Percentiles rank a stretch among this genome's conserved stretches.
Conservation (phyloP, 2,888 invertebrate genomes). For the Netelia virgata region DNA sequence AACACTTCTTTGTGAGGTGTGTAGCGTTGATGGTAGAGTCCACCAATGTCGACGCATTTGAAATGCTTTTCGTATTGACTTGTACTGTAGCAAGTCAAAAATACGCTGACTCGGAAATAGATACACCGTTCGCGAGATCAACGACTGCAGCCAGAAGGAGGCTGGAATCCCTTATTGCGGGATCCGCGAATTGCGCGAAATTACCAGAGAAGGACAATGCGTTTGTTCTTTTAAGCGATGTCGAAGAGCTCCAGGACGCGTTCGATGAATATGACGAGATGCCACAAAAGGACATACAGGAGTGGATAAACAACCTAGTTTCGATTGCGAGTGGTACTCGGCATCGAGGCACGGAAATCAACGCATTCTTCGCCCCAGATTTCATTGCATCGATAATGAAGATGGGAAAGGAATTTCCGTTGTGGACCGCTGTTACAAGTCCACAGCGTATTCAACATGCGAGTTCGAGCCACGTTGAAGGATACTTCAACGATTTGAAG, state of each 20-base stretch:
- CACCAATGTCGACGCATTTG: conserved; percentile 9
- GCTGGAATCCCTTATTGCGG: conserved; percentile 10
- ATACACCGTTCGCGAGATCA: background rate
- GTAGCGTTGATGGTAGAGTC: conserved; percentile 33
- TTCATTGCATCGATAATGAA: background rate
- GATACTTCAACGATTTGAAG: conserved; percentile 36
- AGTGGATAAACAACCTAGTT: background rate
- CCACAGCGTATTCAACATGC: background rate
- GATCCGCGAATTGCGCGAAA: background rate
- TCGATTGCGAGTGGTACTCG: background rate
- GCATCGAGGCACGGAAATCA: background rate
- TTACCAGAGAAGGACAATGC: background rate
- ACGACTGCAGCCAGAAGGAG: background rate
- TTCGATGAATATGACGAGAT: background rate
- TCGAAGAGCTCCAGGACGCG: background rate
- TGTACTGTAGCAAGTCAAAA: conserved; percentile 24
- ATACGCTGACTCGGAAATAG: background rate
- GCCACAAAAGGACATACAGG: background rate
- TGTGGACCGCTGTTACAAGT: conserved; percentile 7
- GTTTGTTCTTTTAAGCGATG: background rate
- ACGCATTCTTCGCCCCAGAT: conserved; percentile 25
- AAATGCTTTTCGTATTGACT: conserved; percentile 13
- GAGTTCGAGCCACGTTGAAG: conserved; percentile 21
- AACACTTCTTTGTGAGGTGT: conserved; percentile 61
- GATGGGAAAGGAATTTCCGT: conserved; percentile 25